phyloP scores from a whole-genome alignment of 2,888 invertebrate genomes.

The Amphiduros pacificus region DNA sequence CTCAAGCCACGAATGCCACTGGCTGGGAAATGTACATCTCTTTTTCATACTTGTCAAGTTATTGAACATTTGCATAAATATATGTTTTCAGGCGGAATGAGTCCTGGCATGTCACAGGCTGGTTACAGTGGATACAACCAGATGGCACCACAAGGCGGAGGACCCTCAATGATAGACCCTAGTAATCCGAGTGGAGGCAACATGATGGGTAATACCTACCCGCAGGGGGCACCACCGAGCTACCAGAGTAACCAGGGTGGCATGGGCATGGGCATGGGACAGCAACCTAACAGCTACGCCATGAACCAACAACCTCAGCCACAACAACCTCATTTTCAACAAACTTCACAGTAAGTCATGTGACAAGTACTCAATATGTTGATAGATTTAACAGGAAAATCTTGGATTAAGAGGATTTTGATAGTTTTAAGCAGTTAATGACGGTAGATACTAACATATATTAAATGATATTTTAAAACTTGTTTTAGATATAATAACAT shows the following conservation, averaged over 20 bases:
- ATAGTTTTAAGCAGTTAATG: too few relatives aligned
- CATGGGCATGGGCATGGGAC: conserved; percentile 9
- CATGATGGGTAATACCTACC: conserved; percentile 8
- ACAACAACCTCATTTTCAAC: conserved; percentile 3
- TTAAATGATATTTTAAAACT: too few relatives aligned
- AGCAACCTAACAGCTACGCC: conserved; percentile 6
- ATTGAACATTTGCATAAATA: too few relatives aligned
- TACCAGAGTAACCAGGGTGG: conserved; percentile 7
- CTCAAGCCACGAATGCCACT: too few relatives aligned
- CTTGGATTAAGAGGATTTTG: too few relatives aligned
- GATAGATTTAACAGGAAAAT: too few relatives aligned
- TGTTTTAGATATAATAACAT: conserved; percentile 9
- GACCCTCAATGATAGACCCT: conserved; percentile 9
- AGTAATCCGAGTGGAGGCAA: conserved; percentile 9
- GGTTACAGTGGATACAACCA: conserved; percentile 4
- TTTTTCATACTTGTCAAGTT: too few relatives aligned
- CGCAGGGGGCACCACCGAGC: conserved; percentile 3
- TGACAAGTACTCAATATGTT: not conserved
- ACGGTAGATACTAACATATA: not conserved
- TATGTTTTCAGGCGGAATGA: too few relatives aligned
- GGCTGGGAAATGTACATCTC: too few relatives aligned
- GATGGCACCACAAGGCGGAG: not conserved
- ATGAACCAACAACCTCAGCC: conserved; percentile 7
- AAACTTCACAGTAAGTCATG: conserved; percentile 7
- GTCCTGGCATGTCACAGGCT: conserved; percentile 1